phyloP scores from a whole-genome alignment of 2,113 vertebrate species.

The Mesocricetus auratus region DNA sequence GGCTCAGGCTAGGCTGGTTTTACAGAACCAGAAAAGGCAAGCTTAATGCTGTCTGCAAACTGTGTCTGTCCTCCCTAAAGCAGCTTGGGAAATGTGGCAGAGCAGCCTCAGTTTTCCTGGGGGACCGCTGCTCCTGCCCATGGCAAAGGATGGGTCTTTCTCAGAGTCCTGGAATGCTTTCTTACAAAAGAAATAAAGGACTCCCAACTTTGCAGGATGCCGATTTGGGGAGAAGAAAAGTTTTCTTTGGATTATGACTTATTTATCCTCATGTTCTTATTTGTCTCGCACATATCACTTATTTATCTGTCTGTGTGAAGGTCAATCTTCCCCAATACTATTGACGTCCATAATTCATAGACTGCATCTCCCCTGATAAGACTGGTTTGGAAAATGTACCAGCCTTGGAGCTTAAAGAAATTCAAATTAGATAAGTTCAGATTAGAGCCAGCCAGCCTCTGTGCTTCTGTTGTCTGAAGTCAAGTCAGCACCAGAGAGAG shows the following conservation, averaged over 20 bases:
- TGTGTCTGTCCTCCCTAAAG: not conserved
- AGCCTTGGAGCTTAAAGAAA: conserved; percentile 64
- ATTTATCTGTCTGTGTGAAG: conserved; percentile 75
- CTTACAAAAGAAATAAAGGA: conserved; percentile 53
- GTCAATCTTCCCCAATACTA: conserved; percentile 67
- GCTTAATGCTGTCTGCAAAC: not conserved
- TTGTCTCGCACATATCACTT: conserved; percentile 56
- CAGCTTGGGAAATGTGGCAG: not conserved
- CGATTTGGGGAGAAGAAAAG: conserved; percentile 64
- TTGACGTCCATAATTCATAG: conserved; percentile 73
- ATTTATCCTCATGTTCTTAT: conserved; percentile 69
- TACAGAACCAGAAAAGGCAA: not conserved
- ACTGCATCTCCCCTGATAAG: conserved; percentile 60
- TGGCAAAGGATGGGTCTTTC: not conserved
- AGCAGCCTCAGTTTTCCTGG: not conserved
- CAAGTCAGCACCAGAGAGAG: not conserved
- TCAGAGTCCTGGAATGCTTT: not conserved
- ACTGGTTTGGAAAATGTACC: conserved; percentile 58
- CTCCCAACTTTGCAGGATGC: conserved; percentile 26
- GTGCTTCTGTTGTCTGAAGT: not conserved
- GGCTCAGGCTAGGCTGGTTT: not conserved
- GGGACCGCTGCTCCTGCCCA: not conserved
- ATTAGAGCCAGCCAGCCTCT: not conserved
- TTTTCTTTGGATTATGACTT: conserved; percentile 71
- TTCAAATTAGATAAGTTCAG: not conserved